These are phyloP conservation scores for Acleris laterana DNA, from an alignment of 2,888 invertebrate species.

Conservation along the genomic window DNA sequence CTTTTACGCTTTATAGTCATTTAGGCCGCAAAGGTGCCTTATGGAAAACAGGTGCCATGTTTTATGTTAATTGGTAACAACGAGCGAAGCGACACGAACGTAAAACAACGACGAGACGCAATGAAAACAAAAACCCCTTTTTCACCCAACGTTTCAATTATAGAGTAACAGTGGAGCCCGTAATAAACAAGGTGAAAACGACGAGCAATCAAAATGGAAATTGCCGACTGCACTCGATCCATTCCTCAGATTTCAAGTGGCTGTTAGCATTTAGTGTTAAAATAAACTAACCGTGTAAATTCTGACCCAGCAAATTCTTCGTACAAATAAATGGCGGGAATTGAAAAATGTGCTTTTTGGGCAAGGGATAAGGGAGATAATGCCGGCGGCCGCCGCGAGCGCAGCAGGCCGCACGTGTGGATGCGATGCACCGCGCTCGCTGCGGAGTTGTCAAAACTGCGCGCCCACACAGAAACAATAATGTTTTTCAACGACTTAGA, in stretches of 20 bases:
- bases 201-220: conserved; percentile 40
- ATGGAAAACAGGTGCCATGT: conserved; percentile 30
- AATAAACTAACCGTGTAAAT: conserved; percentile 59
- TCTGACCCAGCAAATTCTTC: conserved; percentile 43
- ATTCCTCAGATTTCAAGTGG: conserved; percentile 47
- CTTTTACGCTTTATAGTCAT: conserved; percentile 15
- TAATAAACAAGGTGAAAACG: conserved; percentile 39
- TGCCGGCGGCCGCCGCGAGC: conserved; percentile 16
- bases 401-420: conserved; percentile 48
- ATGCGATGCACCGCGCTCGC: conserved; percentile 46
- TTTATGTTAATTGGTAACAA: conserved; percentile 35
- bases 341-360: conserved; percentile 26
- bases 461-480: conserved; percentile 41
- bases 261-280: conserved; percentile 50
- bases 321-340: conserved; percentile 31
- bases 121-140: conserved; percentile 21
- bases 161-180: conserved; percentile 26
- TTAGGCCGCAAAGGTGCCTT: conserved; percentile 23
- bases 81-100: conserved; percentile 26
- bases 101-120: conserved; percentile 11
- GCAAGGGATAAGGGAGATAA: conserved; percentile 29
- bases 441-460: conserved; percentile 54
- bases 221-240: conserved; percentile 41
- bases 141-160: conserved; percentile 31
- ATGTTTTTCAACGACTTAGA: conserved; percentile 34